Base-by-base conservation (phyloP, 2,797 vertebrate genomes). In the Catamblyrhynchus diadema region DNA sequence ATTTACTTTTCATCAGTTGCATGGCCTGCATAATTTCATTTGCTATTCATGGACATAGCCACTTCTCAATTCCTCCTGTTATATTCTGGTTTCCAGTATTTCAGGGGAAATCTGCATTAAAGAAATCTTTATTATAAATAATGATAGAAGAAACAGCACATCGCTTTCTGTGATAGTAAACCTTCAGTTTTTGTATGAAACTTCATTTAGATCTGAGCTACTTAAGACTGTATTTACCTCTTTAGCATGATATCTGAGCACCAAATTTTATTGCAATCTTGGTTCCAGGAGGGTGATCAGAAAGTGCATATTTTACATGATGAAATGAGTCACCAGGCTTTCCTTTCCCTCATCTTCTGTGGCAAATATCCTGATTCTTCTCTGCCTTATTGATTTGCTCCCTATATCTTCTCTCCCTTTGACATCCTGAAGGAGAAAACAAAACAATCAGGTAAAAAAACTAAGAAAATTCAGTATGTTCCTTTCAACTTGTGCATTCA, bases 371-470 rank as follows among this genome's bases (percentile, higher is more conserved):
- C 39, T 50, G 51, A 24, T 96, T 94, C 72, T 72, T 85, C 72
- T 71, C 93, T 71, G 56, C 64, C 21, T 75, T 97, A 92, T 74
- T 91, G 90, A 94, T 97, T 87, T 86, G 23, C 67, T 96, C 42
- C n/a, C 45, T 50, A 9, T 39, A 48, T 54, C 54, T 53, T 85
- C 88, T 88, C 54, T 87, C 14, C 35, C 87, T 90, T 89, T 69
- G 78, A 53, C 44, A 91, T 92, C 67, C 23, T 64, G 87, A 74
- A 59, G 72, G 67, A 91, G 82, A 96, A 94, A 91, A 71, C 62
- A 88, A 67, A 91, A 72, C 16, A 79, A 65, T 18, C 8, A 74
- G 42, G 28, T 23, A 90, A 77, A 81, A 67, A 44, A 72, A 4
- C 44, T 27, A 94, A 67, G 15, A 78, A 87, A 25, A 45, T 91